phyloP scores from a whole-genome alignment of 1,140 invertebrate species.

The Zaprionus inermis region DNA sequence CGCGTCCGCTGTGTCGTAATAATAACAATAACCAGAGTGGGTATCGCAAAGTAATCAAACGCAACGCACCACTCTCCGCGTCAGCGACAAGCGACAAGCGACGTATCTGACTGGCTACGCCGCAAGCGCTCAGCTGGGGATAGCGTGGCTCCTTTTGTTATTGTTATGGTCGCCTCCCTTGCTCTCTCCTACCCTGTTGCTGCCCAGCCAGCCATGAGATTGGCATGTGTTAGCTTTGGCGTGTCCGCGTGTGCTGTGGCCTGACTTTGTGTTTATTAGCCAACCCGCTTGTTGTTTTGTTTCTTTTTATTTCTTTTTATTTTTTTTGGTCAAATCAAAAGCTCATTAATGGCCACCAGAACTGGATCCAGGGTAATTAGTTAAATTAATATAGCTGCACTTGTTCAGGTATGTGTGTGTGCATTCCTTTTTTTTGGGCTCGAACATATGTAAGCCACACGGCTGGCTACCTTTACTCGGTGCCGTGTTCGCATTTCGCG shows the following conservation, averaged over 20 bases:
- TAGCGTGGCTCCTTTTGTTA: not conserved
- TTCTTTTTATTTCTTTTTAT: not conserved
- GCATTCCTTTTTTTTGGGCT: slow-evolving; percentile 28
- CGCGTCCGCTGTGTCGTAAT: slow-evolving; percentile 25
- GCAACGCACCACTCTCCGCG: not conserved
- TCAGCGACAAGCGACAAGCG: slow-evolving; percentile 2
- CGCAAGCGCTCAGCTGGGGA: slow-evolving; percentile 10
- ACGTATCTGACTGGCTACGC: slow-evolving; percentile 27
- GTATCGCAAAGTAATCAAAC: slow-evolving; percentile 74
- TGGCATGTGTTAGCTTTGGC: slow-evolving; percentile 68
- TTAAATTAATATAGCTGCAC: slow-evolving; percentile 67
- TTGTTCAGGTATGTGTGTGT: slow-evolving; percentile 8
- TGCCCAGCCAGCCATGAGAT: slow-evolving; percentile 33
- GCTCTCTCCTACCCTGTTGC: slow-evolving; percentile 9
- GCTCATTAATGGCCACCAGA: slow-evolving; percentile 62
- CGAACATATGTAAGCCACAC: slow-evolving; percentile 52
- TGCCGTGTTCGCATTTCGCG: slow-evolving; percentile 52
- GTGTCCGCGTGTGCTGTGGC: slow-evolving; percentile 52
- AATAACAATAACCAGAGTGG: slow-evolving; percentile 57
- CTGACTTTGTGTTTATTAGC: slow-evolving; percentile 67
- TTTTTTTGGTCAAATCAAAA: slow-evolving; percentile 65
- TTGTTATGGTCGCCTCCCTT: not conserved
- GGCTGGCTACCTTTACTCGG: not conserved
- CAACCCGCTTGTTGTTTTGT: slow-evolving; percentile 41
- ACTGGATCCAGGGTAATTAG: slow-evolving; percentile 59